These are phyloP conservation scores for Megalopta genalis DNA, from an alignment of 1,140 invertebrate species.

Conservation along the genomic window DNA sequence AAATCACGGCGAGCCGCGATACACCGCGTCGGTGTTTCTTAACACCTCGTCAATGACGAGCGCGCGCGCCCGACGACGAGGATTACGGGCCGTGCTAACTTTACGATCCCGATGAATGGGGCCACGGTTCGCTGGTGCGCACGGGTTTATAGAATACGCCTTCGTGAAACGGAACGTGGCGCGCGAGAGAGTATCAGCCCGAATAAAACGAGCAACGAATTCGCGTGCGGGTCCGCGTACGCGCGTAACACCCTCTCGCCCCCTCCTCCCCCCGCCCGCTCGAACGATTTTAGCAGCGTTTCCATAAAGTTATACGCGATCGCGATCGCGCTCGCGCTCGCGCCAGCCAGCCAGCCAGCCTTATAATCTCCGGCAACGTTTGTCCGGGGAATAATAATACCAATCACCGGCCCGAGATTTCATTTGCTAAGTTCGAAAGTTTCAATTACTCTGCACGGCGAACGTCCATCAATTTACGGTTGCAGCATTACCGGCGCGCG, in stretches of 20 bases:
- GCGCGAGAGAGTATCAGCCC: not conserved
- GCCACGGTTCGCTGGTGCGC: not conserved
- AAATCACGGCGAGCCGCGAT: slow-evolving; percentile 25
- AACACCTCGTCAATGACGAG: slow-evolving; percentile 68
- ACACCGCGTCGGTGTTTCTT: slow-evolving; percentile 63
- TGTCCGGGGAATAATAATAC: slow-evolving; percentile 45
- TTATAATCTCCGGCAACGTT: slow-evolving; percentile 41
- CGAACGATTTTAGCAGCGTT: slow-evolving; percentile 9
- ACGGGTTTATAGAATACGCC: slow-evolving; percentile 7
- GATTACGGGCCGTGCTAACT: slow-evolving; percentile 34
- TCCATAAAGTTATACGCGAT: slow-evolving; percentile 22
- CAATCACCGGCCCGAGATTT: slow-evolving; percentile 36
- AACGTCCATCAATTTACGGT: slow-evolving; percentile 53
- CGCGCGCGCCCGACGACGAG: slow-evolving; percentile 13
- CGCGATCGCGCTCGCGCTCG: no score
- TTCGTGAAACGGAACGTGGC: not conserved
- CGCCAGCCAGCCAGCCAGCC: slow-evolving; percentile 5
- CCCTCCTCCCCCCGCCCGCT: no score
- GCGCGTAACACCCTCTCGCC: no score
- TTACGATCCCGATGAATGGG: slow-evolving; percentile 21
- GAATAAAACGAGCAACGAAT: not conserved
- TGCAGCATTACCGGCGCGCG: slow-evolving; percentile 30
- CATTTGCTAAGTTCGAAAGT: slow-evolving; percentile 46
- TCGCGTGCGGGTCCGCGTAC: slow-evolving; percentile 4
- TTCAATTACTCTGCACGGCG: slow-evolving; percentile 56